Percentiles rank a stretch among this genome's conserved stretches.
phyloP scores from a whole-genome alignment of 2,888 invertebrate genomes.

The Chaitophorus viminalis region DNA sequence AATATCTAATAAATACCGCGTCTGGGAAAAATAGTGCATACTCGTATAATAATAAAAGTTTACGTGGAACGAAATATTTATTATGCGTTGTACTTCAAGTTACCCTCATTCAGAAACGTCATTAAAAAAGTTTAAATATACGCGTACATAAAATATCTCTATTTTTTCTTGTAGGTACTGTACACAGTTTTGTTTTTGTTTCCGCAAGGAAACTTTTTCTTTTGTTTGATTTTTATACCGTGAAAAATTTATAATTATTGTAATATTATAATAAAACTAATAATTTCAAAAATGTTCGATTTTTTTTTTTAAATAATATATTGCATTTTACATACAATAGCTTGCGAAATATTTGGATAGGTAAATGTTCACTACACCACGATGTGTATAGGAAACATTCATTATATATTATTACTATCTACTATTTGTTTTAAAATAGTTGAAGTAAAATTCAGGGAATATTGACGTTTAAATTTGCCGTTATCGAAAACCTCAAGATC shows the following conservation, averaged over 20 bases:
- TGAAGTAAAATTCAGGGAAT: background rate
- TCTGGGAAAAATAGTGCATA: background rate
- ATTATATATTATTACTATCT: background rate
- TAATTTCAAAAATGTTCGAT: background rate
- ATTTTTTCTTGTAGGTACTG: slow-evolving; percentile 12
- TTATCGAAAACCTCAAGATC: background rate
- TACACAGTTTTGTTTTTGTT: slow-evolving; percentile 15
- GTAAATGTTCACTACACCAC: background rate
- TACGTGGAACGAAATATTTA: slow-evolving; percentile 24
- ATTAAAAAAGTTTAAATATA: slow-evolving; percentile 55
- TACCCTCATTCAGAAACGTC: slow-evolving; percentile 26
- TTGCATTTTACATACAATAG: background rate
- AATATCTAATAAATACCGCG: background rate
- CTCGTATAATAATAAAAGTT: slow-evolving; percentile 31
- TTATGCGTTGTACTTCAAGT: slow-evolving; percentile 12
- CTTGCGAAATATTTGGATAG: background rate
- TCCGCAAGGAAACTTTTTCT: slow-evolving; percentile 22
- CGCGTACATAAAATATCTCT: background rate
- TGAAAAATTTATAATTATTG: slow-evolving; percentile 5
- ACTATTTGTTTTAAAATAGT: background rate
- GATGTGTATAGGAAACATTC: background rate
- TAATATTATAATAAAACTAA: slow-evolving; percentile 8
- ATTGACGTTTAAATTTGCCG: background rate
- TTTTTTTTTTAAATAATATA: background rate
- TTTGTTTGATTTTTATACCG: slow-evolving; percentile 24